Evolutionary conservation across 2,888 invertebrate species (phyloP).

Genomic region (Epinotia bilunana): DNA sequence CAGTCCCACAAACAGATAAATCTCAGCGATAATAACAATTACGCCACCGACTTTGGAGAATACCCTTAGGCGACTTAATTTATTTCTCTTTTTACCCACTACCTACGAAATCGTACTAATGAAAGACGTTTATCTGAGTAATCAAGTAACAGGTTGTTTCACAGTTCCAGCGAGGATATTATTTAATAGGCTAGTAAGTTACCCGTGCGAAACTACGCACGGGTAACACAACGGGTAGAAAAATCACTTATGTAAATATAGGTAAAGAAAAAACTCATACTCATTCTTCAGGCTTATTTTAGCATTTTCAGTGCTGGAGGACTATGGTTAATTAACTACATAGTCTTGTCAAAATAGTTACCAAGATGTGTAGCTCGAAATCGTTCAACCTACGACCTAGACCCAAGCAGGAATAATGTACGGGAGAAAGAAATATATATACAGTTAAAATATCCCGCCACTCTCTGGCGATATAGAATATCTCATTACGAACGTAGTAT

Average conservation of each 20-base stretch:
- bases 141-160: slow-evolving; percentile 9
- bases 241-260: background rate
- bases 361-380: too few relatives aligned
- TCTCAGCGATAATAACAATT: slow-evolving; percentile 40
- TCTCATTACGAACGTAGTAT: background rate
- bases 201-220: background rate
- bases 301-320: background rate
- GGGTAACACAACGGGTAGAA: background rate
- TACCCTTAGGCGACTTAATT: slow-evolving; percentile 36
- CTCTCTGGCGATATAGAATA: background rate
- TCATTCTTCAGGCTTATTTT: too few relatives aligned
- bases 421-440: background rate
- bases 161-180: background rate
- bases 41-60: slow-evolving; percentile 27
- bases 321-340: too few relatives aligned
- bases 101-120: slow-evolving; percentile 29
- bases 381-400: too few relatives aligned
- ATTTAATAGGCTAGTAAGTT: background rate
- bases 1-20: slow-evolving; percentile 26
- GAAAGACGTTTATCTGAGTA: slow-evolving; percentile 13
- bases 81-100: slow-evolving; percentile 31
- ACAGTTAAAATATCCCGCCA: background rate
- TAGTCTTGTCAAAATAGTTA: too few relatives aligned
- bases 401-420: background rate
- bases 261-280: too few relatives aligned